Evolutionary conservation across 2,888 invertebrate genomes (phyloP), one percentile per base, ranked within the genome.

Genomic region (Lamellibrachia columna): DNA sequence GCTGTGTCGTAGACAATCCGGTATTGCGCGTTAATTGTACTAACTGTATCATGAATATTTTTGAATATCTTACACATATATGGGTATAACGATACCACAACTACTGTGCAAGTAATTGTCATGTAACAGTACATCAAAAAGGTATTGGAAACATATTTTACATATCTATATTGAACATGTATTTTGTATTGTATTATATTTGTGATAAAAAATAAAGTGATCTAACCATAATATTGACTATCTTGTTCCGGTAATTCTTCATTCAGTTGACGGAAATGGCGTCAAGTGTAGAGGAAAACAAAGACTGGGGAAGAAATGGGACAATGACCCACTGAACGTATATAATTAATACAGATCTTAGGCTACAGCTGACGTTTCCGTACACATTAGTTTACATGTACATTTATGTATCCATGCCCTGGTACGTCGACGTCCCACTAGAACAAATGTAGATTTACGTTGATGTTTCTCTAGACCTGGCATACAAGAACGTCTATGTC

Each of bases 101-200:
- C 75, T 75, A 22, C 22, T 75, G n/a, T 75, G 75, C 75, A 75
- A 75, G 22, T 75, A 75, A 75, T 75, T 75, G 75, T 22, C 22
- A 75, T 75, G 75, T 15, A 15, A 75, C 75, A 75, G 75, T 75
- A n/a, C n/a, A 75, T 8, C 58, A 58, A 4, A 75, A 22, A 75
- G n/a, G 75, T 75, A 22, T 6, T 75, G 22, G n/a, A 15, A 75
- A 75, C 75, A 55, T 75, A 75, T 75, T 75, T 75, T 75, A 75
- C 75, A 75, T 22, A 75, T 75, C 75, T 75, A 75, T 75, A 75
- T 75, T 75, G n/a, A 75, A 75, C 11, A 75, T 75, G 75, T 75
- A 75, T 75, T 75, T 75, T 75, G 22, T 75, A 75, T 75, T 75
- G 75, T 75, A 75, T 75, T 75, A 75, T 75, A 15, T n/a, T 75